Evolutionary conservation across 1,140 invertebrate genomes (phyloP), one percentile per base, ranked within the genome.

Genomic region (Eulimnadia texana): DNA sequence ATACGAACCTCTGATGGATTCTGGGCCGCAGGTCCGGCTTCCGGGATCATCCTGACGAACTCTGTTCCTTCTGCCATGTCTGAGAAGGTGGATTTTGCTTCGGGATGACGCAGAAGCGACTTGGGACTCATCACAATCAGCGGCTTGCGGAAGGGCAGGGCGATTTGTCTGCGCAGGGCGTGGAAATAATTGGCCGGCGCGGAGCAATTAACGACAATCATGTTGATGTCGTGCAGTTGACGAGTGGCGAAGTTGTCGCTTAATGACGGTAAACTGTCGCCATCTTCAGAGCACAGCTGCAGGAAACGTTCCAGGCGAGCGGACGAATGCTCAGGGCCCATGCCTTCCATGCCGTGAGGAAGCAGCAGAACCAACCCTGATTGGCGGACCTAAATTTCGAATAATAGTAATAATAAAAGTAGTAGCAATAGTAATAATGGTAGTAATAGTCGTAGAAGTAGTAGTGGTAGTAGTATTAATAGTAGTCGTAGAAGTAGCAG

Each of bases 101-200:
- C 88, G 1, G 95, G 95, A 73, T 97, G 91, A 69, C 96, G 82
- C 60, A 99, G 79, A 65, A 99, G 74, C 23, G 90, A 95, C 76
- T 99, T 99, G 50, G 97, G 97, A 24, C 95, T 95, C 86, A 98
- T 93, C 6, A 99, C 73, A 67, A 99, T 86, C 57, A 98, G 78
- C 1, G 94, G 93, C 76, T 97, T 98, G 64, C 94, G 83, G 82
- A 97, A 98, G 1, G 95, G 94, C 64, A 99, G 75, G 54, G 85
- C 83, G 67, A 99, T 94, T 75, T 99, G 97, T 53, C 96, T 79
- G 53, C 97, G 81, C 64, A 99, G 74, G 65, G 95, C 87, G 76
- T 99, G 97, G 81, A 96, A 99, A 63, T 90, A 84, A 72, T 97
- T 99, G 0, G 91, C 95, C 0, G 97, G 96, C 11, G 92, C 94